Conservation (phyloP, 2,113 vertebrate genomes). For the Athene cunicularia region DNA sequence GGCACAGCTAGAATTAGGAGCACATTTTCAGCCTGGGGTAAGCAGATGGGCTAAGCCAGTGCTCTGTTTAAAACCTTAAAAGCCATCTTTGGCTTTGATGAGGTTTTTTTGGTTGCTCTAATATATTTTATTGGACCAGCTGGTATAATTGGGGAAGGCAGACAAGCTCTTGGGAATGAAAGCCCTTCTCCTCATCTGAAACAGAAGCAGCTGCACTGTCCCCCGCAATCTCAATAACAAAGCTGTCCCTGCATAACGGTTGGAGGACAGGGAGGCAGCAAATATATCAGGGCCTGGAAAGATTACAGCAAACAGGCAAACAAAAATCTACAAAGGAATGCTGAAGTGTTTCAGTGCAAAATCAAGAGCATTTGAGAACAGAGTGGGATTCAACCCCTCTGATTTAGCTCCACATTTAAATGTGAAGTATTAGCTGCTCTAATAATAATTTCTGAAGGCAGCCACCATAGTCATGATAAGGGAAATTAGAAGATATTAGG, state of each 20-base stretch:
- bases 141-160: background rate
- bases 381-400: background rate
- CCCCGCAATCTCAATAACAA: background rate
- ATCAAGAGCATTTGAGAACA: background rate
- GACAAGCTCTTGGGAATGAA: background rate
- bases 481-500: background rate
- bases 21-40: constrained; percentile 1
- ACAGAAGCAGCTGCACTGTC: background rate
- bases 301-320: background rate
- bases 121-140: constrained; percentile 17
- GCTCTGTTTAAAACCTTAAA: background rate
- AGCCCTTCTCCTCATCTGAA: background rate
- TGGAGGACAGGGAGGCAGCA: background rate
- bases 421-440: background rate
- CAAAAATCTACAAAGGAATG: background rate
- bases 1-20: background rate
- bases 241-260: background rate
- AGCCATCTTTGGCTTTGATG: background rate
- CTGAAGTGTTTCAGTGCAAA: background rate
- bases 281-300: background rate
- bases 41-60: background rate
- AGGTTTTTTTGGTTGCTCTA: background rate
- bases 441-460: background rate
- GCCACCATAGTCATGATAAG: background rate
- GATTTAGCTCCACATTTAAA: background rate